Evolutionary conservation across 2,113 vertebrate species (phyloP).

Genomic region (Clinocottus analis): DNA sequence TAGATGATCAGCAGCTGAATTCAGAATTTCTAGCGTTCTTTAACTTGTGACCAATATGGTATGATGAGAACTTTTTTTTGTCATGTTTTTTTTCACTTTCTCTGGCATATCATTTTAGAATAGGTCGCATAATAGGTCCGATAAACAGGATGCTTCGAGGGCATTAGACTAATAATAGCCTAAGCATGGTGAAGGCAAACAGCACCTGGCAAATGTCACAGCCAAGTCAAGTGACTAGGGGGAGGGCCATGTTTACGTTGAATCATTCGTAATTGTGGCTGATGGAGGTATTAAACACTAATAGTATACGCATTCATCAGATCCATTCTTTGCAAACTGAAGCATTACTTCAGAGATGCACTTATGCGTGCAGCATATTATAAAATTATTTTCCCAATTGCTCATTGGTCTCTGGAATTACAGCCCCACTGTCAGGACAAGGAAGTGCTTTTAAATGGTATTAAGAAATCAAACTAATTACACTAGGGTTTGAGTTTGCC

Average conservation of each 20-base stretch:
- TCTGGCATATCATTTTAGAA: too few species aligned
- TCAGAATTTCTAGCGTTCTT: not conserved
- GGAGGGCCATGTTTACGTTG: slow-evolving; percentile 64
- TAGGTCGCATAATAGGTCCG: not conserved
- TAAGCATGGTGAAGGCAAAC: slow-evolving; percentile 58
- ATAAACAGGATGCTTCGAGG: slow-evolving; percentile 67
- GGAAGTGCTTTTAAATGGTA: slow-evolving; percentile 57
- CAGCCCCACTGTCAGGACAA: slow-evolving; percentile 41
- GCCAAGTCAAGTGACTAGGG: slow-evolving; percentile 71
- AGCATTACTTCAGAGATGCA: slow-evolving; percentile 59
- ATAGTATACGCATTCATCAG: slow-evolving; percentile 64
- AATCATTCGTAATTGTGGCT: slow-evolving; percentile 78
- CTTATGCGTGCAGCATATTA: slow-evolving; percentile 65
- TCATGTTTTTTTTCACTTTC: not conserved
- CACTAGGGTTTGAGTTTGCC: slow-evolving; percentile 66
- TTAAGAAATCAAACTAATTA: slow-evolving; percentile 75
- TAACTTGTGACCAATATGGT: not conserved
- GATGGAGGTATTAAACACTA: slow-evolving; percentile 77
- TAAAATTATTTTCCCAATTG: slow-evolving; percentile 71
- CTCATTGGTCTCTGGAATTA: slow-evolving; percentile 74
- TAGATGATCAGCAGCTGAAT: not conserved
- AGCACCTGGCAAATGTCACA: slow-evolving; percentile 81
- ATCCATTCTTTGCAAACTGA: slow-evolving; percentile 59
- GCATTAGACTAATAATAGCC: slow-evolving; percentile 69
- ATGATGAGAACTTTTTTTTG: not conserved